Conservation (phyloP, 2,888 invertebrate species). For the Serrognathus titanus region DNA sequence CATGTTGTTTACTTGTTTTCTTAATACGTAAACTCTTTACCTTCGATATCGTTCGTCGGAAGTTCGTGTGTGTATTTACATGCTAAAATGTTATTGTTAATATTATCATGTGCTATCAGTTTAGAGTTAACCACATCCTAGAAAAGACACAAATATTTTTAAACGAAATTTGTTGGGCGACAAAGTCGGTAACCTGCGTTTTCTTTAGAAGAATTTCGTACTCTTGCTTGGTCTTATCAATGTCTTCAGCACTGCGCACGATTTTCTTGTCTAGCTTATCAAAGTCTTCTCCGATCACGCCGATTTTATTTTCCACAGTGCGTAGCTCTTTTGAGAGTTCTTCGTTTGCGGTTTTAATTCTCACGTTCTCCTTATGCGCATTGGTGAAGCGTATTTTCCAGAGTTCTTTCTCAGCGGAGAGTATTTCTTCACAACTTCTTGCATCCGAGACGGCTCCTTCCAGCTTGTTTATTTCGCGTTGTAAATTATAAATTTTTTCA, state of each 20-base stretch:
- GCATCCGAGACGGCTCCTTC: conserved; percentile 2
- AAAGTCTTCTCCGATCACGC: not conserved
- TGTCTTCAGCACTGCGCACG: conserved; percentile 7
- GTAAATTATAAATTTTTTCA: conserved; percentile 5
- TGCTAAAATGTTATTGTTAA: not conserved
- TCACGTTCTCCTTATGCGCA: conserved; percentile 10
- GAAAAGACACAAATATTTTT: conserved; percentile 6
- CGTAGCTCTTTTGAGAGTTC: not conserved
- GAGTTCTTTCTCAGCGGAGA: conserved; percentile 11
- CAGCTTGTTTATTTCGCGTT: conserved; percentile 1
- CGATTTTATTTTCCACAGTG: not conserved
- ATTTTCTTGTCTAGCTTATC: conserved; percentile 10
- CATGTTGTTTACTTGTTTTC: not conserved
- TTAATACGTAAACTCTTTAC: not conserved
- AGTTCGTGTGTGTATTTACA: not conserved
- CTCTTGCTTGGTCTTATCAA: conserved; percentile 9
- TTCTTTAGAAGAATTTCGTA: conserved; percentile 10
- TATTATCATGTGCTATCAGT: conserved; percentile 4
- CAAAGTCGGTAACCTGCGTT: conserved; percentile 11
- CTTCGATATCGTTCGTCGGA: not conserved
- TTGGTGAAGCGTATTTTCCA: conserved; percentile 15
- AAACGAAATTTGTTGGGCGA: not conserved
- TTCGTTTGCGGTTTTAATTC: conserved; percentile 2
- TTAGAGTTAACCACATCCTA: conserved; percentile 17
- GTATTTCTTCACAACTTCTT: not conserved